Conservation (phyloP, 1,140 invertebrate genomes). For the Bombus sibiricus region DNA sequence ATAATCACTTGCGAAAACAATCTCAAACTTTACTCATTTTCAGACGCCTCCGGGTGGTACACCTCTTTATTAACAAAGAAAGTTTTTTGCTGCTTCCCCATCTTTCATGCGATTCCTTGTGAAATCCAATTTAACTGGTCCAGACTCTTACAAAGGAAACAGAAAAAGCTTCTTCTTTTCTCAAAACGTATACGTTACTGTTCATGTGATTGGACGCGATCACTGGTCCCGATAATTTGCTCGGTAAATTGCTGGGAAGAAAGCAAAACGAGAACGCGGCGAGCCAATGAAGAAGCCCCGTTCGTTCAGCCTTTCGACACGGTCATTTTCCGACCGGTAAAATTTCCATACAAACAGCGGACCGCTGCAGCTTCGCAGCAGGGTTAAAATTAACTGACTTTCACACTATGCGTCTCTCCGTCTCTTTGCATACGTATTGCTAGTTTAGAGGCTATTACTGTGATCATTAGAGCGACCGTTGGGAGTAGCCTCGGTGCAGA, state of each 20-base stretch:
- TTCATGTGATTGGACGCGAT: conserved; percentile 26
- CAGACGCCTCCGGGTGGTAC: too few relatives aligned
- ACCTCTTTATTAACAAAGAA: background rate
- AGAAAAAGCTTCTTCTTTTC: background rate
- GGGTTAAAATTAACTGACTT: conserved; percentile 63
- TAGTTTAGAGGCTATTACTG: conserved; percentile 45
- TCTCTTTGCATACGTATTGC: conserved; percentile 46
- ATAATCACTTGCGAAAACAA: too few relatives aligned
- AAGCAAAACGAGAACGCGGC: conserved; percentile 40
- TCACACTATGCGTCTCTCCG: conserved; percentile 36
- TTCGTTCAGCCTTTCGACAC: conserved; percentile 71
- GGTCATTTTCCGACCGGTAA: conserved; percentile 77
- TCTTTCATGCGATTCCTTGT: background rate
- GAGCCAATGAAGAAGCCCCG: conserved; percentile 55
- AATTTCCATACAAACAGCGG: conserved; percentile 76
- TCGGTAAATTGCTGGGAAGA: conserved; percentile 47
- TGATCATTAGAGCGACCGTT: conserved; percentile 46
- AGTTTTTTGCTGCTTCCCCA: background rate
- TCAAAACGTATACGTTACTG: background rate
- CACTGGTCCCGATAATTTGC: conserved; percentile 65
- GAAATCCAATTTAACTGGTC: background rate
- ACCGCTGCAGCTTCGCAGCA: conserved; percentile 38
- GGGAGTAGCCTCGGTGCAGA: background rate
- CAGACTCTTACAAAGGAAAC: background rate
- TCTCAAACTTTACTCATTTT: background rate